Percentiles rank a stretch among this genome's conserved stretches.
Conservation (phyloP, 2,113 vertebrate genomes). For the Coptodon bakossiorum region DNA sequence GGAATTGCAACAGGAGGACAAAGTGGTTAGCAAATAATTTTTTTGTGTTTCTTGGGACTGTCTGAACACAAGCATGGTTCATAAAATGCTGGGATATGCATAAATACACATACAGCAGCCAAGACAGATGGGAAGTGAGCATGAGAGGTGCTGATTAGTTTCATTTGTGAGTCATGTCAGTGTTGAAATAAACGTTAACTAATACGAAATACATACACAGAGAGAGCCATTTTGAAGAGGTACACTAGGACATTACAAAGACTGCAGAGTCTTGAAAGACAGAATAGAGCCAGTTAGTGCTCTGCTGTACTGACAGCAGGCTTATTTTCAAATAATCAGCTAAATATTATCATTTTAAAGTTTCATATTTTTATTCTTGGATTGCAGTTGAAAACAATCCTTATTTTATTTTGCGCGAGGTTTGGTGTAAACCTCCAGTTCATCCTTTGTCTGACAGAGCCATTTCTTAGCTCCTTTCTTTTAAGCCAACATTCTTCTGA, state of each 20-base stretch:
- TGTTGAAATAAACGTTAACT: not conserved
- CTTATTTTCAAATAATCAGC: not conserved
- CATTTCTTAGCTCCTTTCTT: not conserved
- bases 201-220: not conserved
- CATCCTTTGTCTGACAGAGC: not conserved
- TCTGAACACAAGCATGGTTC: conserved; percentile 29
- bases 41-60: conserved; percentile 25
- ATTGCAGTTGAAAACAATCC: not conserved
- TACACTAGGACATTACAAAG: not conserved
- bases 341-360: not conserved
- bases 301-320: not conserved
- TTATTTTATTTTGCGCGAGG: not conserved
- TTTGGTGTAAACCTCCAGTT: not conserved
- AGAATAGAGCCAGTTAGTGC: not conserved
- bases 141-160: not conserved
- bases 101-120: conserved; percentile 60
- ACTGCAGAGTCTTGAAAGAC: not conserved
- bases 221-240: not conserved
- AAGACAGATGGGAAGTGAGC: not conserved
- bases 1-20: conserved; percentile 80
- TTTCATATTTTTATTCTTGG: not conserved
- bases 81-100: conserved; percentile 25
- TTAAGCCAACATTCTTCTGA: not conserved
- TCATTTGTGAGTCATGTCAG: conserved; percentile 33
- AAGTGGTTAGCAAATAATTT: conserved; percentile 77